phyloP scores from a whole-genome alignment of 1,140 invertebrate genomes.

The Conopomorpha cramerella region DNA sequence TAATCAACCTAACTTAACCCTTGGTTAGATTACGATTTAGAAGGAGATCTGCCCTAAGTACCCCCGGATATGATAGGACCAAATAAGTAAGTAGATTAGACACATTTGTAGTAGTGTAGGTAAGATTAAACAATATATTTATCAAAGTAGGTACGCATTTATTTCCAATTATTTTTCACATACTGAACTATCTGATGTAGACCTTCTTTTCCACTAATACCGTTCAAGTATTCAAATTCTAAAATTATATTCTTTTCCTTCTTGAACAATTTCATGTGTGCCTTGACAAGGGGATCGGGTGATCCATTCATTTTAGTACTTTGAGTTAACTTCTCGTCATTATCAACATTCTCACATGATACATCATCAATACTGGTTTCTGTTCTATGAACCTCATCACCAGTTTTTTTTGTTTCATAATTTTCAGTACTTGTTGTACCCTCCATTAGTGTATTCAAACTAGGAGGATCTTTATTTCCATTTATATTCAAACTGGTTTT shows the following conservation, averaged over 20 bases:
- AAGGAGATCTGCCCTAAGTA: no score
- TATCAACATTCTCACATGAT: neutral
- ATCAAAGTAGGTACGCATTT: neutral
- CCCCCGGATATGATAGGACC: neutral
- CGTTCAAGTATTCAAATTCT: conserved; percentile 62
- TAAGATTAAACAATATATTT: neutral
- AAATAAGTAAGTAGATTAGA: neutral
- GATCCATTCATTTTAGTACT: no score
- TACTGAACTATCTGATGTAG: conserved; percentile 72
- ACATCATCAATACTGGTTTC: no score
- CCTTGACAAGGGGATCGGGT: conserved; percentile 15
- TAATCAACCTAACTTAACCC: no score
- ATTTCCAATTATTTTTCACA: conserved; percentile 70
- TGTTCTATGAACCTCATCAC: no score
- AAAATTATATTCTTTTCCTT: conserved; percentile 45
- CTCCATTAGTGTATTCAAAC: neutral
- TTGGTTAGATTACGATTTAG: no score
- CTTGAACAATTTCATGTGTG: conserved; percentile 23
- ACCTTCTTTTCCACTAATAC: conserved; percentile 62
- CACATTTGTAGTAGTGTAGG: neutral
- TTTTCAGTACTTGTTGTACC: conserved; percentile 3
- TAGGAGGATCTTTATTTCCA: neutral
- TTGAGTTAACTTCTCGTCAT: neutral
- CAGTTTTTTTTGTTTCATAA: conserved; percentile 5
- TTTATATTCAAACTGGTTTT: conserved; percentile 1